A percentile compares a stretch with the other conserved stretches of the same genome.
phyloP scores from a whole-genome alignment of 2,888 invertebrate genomes.

The Nysson spinosus region DNA sequence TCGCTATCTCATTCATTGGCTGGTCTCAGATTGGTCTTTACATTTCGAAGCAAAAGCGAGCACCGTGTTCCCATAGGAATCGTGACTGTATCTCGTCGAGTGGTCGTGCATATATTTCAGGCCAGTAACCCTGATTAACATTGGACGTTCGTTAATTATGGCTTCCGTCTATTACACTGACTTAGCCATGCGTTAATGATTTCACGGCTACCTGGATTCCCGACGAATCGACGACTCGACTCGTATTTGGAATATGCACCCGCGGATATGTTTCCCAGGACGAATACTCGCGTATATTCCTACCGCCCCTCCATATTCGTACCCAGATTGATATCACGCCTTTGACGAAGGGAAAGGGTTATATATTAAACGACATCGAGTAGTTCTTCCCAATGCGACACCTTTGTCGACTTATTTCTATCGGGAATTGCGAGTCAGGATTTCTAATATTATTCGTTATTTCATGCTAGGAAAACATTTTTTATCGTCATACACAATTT shows the following conservation, averaged over 20 bases:
- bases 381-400: slow-evolving; percentile 13
- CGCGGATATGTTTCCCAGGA: slow-evolving; percentile 24
- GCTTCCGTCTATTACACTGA: slow-evolving; percentile 52
- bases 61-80: no score
- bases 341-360: slow-evolving; percentile 33
- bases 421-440: not conserved
- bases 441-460: not conserved
- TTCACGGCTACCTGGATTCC: slow-evolving; percentile 48
- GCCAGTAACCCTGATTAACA: slow-evolving; percentile 62
- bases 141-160: slow-evolving; percentile 61
- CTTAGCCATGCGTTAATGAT: slow-evolving; percentile 60
- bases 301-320: slow-evolving; percentile 11
- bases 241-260: slow-evolving; percentile 50
- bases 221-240: slow-evolving; percentile 47
- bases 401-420: slow-evolving; percentile 14
- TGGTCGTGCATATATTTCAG: slow-evolving; percentile 48
- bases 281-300: slow-evolving; percentile 38
- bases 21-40: not conserved
- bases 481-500: no score
- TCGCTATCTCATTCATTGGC: no score
- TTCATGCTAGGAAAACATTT: no score
- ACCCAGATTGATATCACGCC: slow-evolving; percentile 29
- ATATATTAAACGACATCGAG: slow-evolving; percentile 33
- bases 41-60: no score
- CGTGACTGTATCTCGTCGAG: slow-evolving; percentile 28